Evolutionary conservation across 1,140 invertebrate genomes (phyloP), one percentile per base, ranked within the genome.

Genomic region (Diploscapter pachys): DNA sequence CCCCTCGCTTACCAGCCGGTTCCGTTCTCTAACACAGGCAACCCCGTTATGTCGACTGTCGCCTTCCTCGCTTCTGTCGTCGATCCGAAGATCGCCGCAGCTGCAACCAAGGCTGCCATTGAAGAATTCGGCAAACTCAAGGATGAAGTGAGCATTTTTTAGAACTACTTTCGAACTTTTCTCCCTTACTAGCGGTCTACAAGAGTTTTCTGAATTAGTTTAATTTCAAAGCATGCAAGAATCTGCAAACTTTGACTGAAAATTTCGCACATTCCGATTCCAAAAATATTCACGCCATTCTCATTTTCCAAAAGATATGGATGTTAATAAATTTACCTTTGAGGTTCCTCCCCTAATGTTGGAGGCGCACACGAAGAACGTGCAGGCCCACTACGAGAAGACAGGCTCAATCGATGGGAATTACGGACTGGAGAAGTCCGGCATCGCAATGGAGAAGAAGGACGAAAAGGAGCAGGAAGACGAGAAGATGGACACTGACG

Each of bases 1-100:
- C 96, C 96, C 0, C 87, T 99, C 72, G 94, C 94, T 5, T 97
- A 96, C 86, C 96, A 99, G 86, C 96, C 96, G 0, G 91, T 99
- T 77, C 96, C 96, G 3, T 99, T 99, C 87, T 98, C 94, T 80
- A 88, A 89, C 88, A 90, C 92, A 51, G 97, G 96, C 51, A 99
- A 99, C 88, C 97, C 96, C 0, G 95, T 99, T 50, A 99, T 99
- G 96, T 98, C 95, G 4, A 99, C 96, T 0, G 96, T 99, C 3
- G 96, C 96, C 3, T 99, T 99, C 87, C 88, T 99, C 31, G 95
- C 97, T 0, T 98, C 95, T 0, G 94, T 98, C 0, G 96, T 99
- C 4, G 96, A 99, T 88, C 96, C 96, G 2, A 89, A 96, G 77
- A 93, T 99, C 9, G 96, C 96, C 2, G 91, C 94, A 51, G 93